Base-by-base conservation (phyloP, 2,113 vertebrate genomes). In the Chitala chitala region DNA sequence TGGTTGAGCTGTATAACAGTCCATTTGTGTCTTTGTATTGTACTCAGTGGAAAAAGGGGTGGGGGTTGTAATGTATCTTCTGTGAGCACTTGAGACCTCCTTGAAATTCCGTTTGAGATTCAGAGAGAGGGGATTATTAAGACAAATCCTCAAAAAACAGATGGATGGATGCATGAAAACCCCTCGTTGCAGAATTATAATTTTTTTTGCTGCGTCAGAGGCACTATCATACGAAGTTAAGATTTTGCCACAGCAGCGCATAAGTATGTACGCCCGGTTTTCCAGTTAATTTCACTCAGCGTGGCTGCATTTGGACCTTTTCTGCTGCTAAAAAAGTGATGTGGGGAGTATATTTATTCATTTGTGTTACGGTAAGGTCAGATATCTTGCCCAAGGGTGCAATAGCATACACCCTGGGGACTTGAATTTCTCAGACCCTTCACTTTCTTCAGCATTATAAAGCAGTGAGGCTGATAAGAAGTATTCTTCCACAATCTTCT, bases 51-150 rank as follows among this genome's bases (percentile, higher is more conserved):
- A 68, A 68, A 68, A 65, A 68, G 22, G 22, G 22, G 12, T 38
- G 29, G 15, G 64, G 42, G 24, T 4, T 5, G 42, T 40, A 65
- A 44, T 12, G 3, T 48, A 31, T 68, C 64, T 48, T 68, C 64
- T 48, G 22, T 26, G 64, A 22, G 40, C 24, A 29, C 24, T 46
- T 65, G 36, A n/a, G 42, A 68, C 22, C n/a, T 68, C 64, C 13
- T 38, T 68, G 42, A 68, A 68, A 68, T 48, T 68, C 64, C 64
- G 26, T 46, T 44, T 68, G 64, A 68, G n/a, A 22, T 68, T 48
- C 42, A 7, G 42, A 24, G 42, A 68, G 64, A 46, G 64, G 64
- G 20, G 42, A 22, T 46, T n/a, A 26, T 48, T 17, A 68, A 24
- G 42, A 38, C 22, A 22, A 13, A n/a, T 42, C 38, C 26, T 68